A percentile compares a stretch with the other conserved stretches of the same genome.
phyloP scores from a whole-genome alignment of 1,140 invertebrate species.

The Prorops nasuta region DNA sequence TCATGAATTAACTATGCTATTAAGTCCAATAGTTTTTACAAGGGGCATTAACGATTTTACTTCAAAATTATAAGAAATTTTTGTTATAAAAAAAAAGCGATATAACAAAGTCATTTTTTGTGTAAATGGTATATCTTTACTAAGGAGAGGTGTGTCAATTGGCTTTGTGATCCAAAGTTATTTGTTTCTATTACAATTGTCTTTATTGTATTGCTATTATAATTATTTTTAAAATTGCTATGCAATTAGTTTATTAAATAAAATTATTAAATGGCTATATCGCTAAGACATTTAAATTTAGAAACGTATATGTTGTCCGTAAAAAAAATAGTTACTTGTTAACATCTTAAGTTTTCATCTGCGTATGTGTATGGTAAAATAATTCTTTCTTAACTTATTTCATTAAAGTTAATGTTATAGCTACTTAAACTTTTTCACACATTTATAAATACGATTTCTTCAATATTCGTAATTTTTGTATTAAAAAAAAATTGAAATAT shows the following conservation, averaged over 20 bases:
- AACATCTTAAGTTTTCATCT: constrained; percentile 15
- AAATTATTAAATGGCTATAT: neutral
- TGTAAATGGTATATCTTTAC: constrained; percentile 22
- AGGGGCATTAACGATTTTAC: no score
- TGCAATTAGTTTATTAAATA: constrained; percentile 12
- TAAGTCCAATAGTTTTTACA: no score
- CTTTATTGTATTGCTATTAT: constrained; percentile 17
- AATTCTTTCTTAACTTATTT: no score
- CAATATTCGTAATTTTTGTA: no score
- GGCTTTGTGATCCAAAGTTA: constrained; percentile 34
- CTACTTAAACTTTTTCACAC: no score
- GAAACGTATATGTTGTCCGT: constrained; percentile 2
- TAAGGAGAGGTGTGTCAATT: constrained; percentile 24
- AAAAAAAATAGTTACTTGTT: constrained; percentile 17
- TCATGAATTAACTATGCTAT: no score
- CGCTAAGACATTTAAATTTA: constrained; percentile 7
- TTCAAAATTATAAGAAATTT: no score
- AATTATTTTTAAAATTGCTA: constrained; percentile 10
- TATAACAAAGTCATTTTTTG: no score
- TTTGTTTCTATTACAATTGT: constrained; percentile 31
- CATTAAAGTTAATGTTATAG: no score
- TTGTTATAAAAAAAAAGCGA: neutral
- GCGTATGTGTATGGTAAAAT: constrained; percentile 16
- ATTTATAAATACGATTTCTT: no score
- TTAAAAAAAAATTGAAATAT: no score